phyloP scores from a whole-genome alignment of 2,888 invertebrate genomes.

The Branchipolynoe longqiensis region DNA sequence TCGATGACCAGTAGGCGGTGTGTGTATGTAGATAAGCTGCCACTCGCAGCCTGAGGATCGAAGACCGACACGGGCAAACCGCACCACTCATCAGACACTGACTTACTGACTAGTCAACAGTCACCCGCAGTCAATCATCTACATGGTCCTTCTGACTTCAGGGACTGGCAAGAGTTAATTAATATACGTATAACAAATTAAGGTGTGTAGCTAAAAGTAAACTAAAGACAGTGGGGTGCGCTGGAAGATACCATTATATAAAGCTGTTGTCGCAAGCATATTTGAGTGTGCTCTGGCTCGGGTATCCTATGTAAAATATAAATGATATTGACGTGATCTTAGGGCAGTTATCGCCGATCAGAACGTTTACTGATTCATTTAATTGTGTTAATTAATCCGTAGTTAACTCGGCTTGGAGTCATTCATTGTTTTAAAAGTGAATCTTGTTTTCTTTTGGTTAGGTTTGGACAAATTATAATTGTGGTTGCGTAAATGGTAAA shows the following conservation, averaged over 20 bases:
- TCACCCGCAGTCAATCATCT: conserved; percentile 38
- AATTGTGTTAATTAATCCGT: conserved; percentile 1
- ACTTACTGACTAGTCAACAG: conserved; percentile 53
- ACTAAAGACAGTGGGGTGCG: neutral
- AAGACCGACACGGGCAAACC: conserved; percentile 15
- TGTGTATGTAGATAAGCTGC: neutral
- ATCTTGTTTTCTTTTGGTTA: conserved; percentile 10
- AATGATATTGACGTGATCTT: neutral
- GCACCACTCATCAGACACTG: conserved; percentile 30
- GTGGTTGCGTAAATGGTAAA: conserved; percentile 28
- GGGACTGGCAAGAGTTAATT: no score
- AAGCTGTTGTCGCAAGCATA: neutral
- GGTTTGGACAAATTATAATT: conserved; percentile 4
- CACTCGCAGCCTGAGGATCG: conserved; percentile 17
- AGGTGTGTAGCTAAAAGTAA: neutral
- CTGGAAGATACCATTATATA: no score
- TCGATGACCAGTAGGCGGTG: neutral
- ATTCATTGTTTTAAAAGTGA: conserved; percentile 35
- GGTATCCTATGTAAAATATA: conserved; percentile 1
- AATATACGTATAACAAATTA: no score
- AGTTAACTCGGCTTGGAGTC: neutral
- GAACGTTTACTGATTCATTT: neutral
- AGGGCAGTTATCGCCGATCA: conserved; percentile 6
- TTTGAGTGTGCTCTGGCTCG: neutral
- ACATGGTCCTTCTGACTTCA: neutral